Evolutionary conservation across 30 jellyfish, hydroid and myxozoan genomes (phyloP).

Genomic region (Hydractinia echinata): DNA sequence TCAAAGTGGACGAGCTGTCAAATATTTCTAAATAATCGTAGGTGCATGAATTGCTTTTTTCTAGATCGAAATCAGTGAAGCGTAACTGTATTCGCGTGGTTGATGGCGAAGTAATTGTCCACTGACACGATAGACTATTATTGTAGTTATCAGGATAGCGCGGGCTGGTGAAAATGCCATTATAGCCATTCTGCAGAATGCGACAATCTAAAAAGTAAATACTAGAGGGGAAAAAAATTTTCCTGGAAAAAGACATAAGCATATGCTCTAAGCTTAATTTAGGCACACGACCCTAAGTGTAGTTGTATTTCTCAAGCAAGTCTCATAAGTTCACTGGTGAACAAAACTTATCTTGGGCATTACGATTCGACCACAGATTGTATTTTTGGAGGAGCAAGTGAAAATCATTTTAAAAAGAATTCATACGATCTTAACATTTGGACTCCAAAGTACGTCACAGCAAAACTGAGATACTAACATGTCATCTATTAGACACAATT

Average conservation of each 20-base stretch:
- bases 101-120: conserved; percentile 46
- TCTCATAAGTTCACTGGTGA: not conserved
- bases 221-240: not conserved
- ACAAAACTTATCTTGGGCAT: not conserved
- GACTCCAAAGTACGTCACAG: no score
- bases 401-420: not conserved
- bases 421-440: no score
- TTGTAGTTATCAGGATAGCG: conserved; percentile 69
- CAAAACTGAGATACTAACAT: no score
- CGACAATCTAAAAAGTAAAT: conserved; percentile 51
- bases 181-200: conserved; percentile 29
- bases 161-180: conserved; percentile 59
- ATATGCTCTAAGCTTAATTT: no score
- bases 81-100: conserved; percentile 65
- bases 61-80: conserved; percentile 71
- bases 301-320: not conserved
- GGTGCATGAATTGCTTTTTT: conserved; percentile 42
- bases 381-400: no score
- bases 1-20: conserved; percentile 53
- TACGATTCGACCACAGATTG: no score
- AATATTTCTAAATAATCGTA: conserved; percentile 58
- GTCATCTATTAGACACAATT: no score
- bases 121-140: conserved; percentile 47
- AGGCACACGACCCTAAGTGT: not conserved
- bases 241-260: no score